A percentile compares a stretch with the other conserved stretches of the same genome.
phyloP scores from a whole-genome alignment of 2,888 invertebrate species.

The Dicycla oo region DNA sequence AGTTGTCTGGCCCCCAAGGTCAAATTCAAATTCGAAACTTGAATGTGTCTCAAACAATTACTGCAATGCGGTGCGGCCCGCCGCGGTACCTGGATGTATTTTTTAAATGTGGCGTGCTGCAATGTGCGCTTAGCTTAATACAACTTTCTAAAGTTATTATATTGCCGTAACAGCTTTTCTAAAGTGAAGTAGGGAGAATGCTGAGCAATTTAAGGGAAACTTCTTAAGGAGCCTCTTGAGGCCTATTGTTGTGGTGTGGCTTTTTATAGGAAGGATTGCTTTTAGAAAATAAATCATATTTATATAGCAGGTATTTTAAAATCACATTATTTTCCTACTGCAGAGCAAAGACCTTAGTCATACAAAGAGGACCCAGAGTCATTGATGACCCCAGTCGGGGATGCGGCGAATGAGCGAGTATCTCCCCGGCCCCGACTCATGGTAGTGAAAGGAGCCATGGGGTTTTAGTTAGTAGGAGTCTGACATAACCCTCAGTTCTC shows the following conservation, averaged over 20 bases:
- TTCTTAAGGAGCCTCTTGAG: constrained; percentile 11
- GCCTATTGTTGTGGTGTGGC: background rate
- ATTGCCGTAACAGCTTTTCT: constrained; percentile 25
- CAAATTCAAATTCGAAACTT: background rate
- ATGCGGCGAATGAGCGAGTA: no score
- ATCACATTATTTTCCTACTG: background rate
- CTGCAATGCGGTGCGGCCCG: background rate
- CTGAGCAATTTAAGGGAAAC: constrained; percentile 2
- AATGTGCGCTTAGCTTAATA: constrained; percentile 13
- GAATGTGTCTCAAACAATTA: background rate
- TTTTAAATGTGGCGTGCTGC: background rate
- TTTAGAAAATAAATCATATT: background rate
- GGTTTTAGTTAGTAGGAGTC: no score
- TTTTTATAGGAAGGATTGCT: background rate
- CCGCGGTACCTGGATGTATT: background rate
- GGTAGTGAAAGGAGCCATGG: no score
- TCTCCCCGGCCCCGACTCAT: no score
- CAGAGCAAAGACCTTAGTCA: no score
- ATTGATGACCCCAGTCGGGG: no score
- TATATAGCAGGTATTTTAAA: background rate
- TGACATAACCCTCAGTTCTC: no score
- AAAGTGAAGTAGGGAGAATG: constrained; percentile 7
- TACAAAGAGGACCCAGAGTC: no score
- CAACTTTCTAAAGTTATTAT: constrained; percentile 49
- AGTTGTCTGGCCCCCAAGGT: no score